These are phyloP conservation scores for Sceloporus tristichus DNA, from an alignment of 2,113 vertebrate species.

Conservation along the genomic window DNA sequence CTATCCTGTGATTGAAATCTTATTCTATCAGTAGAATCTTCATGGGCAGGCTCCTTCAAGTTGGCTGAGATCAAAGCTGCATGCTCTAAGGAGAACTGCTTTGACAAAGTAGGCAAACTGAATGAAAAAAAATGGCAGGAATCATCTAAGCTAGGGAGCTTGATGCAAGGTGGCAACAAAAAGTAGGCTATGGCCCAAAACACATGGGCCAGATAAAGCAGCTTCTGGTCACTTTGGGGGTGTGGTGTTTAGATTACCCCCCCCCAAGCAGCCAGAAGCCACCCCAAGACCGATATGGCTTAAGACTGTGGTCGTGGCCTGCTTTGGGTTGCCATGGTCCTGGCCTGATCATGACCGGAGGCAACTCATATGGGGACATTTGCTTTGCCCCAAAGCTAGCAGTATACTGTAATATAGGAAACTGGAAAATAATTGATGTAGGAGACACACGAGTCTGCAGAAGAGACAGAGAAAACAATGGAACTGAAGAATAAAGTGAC, in stretches of 20 bases:
- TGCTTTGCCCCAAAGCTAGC: neutral
- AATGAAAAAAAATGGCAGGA: neutral
- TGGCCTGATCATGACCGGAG: no score
- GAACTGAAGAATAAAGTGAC: neutral
- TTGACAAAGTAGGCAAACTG: neutral
- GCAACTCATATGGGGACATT: no score
- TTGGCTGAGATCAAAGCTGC: neutral
- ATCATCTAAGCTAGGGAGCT: neutral
- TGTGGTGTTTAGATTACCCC: no score
- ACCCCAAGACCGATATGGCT: no score
- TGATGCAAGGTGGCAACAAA: neutral
- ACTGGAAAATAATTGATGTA: neutral
- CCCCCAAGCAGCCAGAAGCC: no score
- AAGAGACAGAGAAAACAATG: neutral
- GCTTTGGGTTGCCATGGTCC: no score
- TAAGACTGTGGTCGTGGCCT: no score
- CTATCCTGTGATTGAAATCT: no score
- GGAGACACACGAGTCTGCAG: neutral
- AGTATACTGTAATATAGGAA: neutral
- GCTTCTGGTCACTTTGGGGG: no score
- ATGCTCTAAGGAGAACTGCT: neutral
- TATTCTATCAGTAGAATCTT: neutral
- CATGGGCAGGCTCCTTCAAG: neutral
- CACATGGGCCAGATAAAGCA: no score
- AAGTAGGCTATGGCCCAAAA: neutral